These are phyloP conservation scores for Lasiommata megera DNA, from an alignment of 2,888 invertebrate species.

Conservation along the genomic window DNA sequence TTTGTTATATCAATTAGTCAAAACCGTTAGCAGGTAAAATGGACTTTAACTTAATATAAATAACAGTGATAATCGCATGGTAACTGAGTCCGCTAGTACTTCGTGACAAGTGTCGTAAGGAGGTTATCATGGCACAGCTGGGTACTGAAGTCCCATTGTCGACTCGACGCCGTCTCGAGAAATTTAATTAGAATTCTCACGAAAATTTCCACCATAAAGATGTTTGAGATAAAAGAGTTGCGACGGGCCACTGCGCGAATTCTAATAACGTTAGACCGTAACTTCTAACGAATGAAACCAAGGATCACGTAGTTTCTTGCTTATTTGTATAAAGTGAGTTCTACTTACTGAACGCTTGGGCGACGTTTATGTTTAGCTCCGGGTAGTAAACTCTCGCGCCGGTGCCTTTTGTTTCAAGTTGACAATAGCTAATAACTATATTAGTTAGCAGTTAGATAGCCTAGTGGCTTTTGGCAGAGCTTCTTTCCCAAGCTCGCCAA, in stretches of 20 bases:
- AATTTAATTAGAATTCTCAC: constrained; percentile 71
- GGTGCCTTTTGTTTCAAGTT: too few relatives aligned
- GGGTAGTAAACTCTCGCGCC: too few relatives aligned
- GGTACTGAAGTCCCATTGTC: constrained; percentile 38
- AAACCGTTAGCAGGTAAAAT: not conserved
- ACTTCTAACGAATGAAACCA: constrained; percentile 17
- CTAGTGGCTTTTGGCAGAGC: too few relatives aligned
- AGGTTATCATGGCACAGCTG: constrained; percentile 27
- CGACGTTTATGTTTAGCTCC: too few relatives aligned
- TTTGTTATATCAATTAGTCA: constrained; percentile 24
- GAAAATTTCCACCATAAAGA: constrained; percentile 65
- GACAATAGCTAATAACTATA: too few relatives aligned
- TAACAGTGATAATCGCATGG: constrained; percentile 9
- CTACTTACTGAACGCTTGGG: too few relatives aligned
- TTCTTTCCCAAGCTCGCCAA: too few relatives aligned
- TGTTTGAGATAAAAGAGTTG: constrained; percentile 59
- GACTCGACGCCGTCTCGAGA: constrained; percentile 51
- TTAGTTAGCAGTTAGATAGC: too few relatives aligned
- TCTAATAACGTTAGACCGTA: constrained; percentile 25
- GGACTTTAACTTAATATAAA: not conserved
- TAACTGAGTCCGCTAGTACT: constrained; percentile 6
- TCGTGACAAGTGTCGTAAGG: constrained; percentile 26
- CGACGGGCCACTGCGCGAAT: constrained; percentile 25
- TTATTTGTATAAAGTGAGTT: too few relatives aligned
- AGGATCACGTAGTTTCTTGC: too few relatives aligned